These are phyloP conservation scores for Leptopterna dolabrata DNA, from an alignment of 2,888 invertebrate genomes.

Conservation along the genomic window DNA sequence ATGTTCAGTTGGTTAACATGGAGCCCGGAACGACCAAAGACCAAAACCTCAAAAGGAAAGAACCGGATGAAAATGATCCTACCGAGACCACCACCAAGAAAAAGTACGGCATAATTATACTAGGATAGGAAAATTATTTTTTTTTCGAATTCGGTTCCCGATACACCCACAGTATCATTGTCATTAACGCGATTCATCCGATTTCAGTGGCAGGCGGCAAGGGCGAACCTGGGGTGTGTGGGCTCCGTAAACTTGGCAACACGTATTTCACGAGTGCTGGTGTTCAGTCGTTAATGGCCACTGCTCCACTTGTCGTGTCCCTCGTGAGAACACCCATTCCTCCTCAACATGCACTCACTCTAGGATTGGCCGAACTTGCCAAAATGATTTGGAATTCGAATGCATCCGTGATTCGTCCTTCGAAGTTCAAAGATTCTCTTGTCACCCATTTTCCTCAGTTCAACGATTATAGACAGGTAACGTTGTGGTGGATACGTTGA, in stretches of 20 bases:
- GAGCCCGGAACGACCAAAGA: no score
- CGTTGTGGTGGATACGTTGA: no score
- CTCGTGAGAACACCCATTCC: constrained; percentile 66
- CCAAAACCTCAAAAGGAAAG: no score
- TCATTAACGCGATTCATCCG: no score
- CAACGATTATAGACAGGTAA: constrained; percentile 73
- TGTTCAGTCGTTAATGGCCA: constrained; percentile 71
- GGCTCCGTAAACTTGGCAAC: constrained; percentile 71
- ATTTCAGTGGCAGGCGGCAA: not conserved
- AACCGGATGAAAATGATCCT: no score
- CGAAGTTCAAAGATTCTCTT: constrained; percentile 72
- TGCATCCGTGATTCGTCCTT: constrained; percentile 70
- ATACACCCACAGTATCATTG: no score
- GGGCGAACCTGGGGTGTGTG: constrained; percentile 70
- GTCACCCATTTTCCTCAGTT: constrained; percentile 73
- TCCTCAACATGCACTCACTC: constrained; percentile 67
- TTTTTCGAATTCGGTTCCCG: no score
- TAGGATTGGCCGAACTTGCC: constrained; percentile 70
- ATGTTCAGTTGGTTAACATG: no score
- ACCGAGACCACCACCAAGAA: no score
- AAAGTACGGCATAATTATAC: no score
- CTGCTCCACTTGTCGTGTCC: constrained; percentile 70
- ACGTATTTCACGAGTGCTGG: constrained; percentile 73
- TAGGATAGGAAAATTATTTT: no score
- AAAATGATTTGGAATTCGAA: constrained; percentile 73